Base-by-base conservation (phyloP, 2,797 vertebrate genomes). In the Acanthopagrus latus region DNA sequence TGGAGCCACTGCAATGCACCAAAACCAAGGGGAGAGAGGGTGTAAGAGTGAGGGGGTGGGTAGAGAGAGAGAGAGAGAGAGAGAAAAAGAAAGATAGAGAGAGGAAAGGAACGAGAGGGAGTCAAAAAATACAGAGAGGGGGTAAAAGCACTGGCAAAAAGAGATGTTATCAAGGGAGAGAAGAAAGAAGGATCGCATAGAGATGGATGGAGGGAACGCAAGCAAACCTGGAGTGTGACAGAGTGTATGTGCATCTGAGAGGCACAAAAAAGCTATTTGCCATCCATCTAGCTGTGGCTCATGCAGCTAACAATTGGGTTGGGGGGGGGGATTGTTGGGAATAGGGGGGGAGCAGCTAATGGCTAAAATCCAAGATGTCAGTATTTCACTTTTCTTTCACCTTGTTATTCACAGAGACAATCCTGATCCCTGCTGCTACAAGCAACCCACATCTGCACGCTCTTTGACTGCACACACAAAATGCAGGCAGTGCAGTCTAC, bases 1-100 rank as follows among this genome's bases (percentile, higher is more conserved):
- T 93, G 88, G 89, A 94, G 93, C 90, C 92, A 95, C 95, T 95
- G 95, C 95, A 95, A 92, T 95, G 95, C 94, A 95, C 94, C 94
- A 95, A 95, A 95, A 94, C 90, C 90, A 94, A 93, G 90, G 91
- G 93, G 93, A 93, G 92, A 91, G 92, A 91, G 88, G 84, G 83
- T 91, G 89, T 84, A 89, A 87, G 89, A 91, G 87, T 87, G 90
- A 89, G 88, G 84, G 88, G 86, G 90, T 86, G 90, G 87, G 83
- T 62, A 80, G 77, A 86, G 69, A 86, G 81, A 86, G 66, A 80
- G 77, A 86, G 69, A 86, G 81, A 86, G 66, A 77, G 72, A 79
- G 20, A 75, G 76, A 81, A 68, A 72, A 69, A 86, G 78, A 84
- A 47, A 75, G 71, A 87, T 18, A 77, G 76, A 77, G 74, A 68